Evolutionary conservation across 53 echinoderm and acorn worm species (phyloP), one percentile per base, ranked within the genome.

Genomic region (Holothuria leucospilota): DNA sequence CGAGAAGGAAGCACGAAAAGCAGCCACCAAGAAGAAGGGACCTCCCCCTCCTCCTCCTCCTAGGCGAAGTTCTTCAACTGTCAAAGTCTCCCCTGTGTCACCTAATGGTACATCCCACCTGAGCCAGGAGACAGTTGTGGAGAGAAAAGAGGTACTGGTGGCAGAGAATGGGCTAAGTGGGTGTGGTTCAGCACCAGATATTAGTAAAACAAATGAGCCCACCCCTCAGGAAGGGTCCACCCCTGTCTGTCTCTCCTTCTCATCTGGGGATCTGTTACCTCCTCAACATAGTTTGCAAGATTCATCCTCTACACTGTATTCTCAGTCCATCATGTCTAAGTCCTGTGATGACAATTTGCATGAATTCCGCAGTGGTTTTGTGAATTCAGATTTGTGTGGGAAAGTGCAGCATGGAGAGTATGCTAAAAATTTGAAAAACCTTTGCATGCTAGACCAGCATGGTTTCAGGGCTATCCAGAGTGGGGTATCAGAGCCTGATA

Each of bases 31-130:
- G 68, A 96, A 90, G 82, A 92, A 94, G 71, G 81, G 80, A 39
- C 91, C 93, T 13, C 96, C 96, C 9, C 96, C 96, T 13, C 92
- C 92, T 2, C 94, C 96, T 14, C 96, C 96, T 29, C 96, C 96
- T 0, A 90, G 92, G 85, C 89, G 94, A 84, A 90, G 88, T 69
- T 87, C 92, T 68, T 72, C 91, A 20, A 88, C 81, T 0, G 62
- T 29, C 46, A 83, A 83, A 29, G 61, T 39, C 58, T 60, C 80
- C 61, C 80, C 80, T 51, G 60, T 78, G 10, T 69, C 86, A 39
- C 85, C 85, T 29, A 72, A 90, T 13, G 29, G 71, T 13, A 82
- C 41, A 66, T 53, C 71, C 60, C 87, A 65, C 2, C 24, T 61
- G 11, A 46, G 11, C 20, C 52, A 15, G 15, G 63, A 59, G 23